Conservation (phyloP, 2,888 invertebrate genomes). For the Syrista parreyssii region DNA sequence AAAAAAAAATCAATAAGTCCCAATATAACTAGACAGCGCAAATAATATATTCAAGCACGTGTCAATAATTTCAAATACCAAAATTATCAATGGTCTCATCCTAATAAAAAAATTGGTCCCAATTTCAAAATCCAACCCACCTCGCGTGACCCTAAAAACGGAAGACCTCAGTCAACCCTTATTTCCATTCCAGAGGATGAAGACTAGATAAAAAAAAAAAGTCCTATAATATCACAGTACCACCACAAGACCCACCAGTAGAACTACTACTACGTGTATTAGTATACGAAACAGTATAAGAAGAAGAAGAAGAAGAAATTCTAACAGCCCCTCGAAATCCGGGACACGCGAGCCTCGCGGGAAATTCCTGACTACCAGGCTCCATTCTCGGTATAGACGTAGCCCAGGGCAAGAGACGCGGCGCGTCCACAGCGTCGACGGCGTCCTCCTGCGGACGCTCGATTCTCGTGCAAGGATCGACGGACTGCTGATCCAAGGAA, state of each 20-base stretch:
- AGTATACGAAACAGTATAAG: background rate
- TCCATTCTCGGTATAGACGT: conserved; percentile 49
- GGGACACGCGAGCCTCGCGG: conserved; percentile 65
- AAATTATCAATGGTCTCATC: background rate
- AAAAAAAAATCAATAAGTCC: background rate
- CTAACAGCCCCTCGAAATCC: conserved; percentile 48
- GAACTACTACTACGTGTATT: background rate
- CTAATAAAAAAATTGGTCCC: background rate
- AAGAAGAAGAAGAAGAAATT: background rate
- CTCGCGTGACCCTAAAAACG: background rate
- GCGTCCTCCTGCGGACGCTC: conserved; percentile 18
- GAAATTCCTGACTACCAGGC: conserved; percentile 58
- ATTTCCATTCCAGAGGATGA: background rate
- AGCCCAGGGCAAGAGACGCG: conserved; percentile 37
- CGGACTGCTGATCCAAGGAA: conserved; percentile 11
- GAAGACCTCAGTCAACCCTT: background rate
- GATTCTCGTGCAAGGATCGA: conserved; percentile 14
- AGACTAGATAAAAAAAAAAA: background rate
- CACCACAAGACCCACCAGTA: background rate
- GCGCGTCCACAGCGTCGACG: conserved; percentile 20
- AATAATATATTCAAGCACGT: too few relatives aligned
- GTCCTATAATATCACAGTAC: background rate
- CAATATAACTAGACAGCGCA: background rate
- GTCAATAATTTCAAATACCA: background rate
- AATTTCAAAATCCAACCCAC: background rate